A percentile compares a stretch with the other conserved stretches of the same genome.
Conservation (phyloP, 2,888 invertebrate species). For the Eustalomyia histrio region DNA sequence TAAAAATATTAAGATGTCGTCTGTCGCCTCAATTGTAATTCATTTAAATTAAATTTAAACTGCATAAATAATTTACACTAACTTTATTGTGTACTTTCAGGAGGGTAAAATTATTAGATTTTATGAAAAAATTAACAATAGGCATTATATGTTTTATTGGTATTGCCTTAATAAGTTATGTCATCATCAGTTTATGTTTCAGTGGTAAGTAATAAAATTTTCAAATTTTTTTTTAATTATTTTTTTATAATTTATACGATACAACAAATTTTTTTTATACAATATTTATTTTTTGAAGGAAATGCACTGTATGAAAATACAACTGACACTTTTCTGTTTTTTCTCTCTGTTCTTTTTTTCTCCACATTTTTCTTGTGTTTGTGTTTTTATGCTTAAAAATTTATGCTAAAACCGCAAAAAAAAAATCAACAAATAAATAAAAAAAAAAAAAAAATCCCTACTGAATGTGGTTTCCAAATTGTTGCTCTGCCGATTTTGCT, state of each 20-base stretch:
- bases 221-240: background rate
- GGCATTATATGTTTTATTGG: constrained; percentile 77
- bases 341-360: constrained; percentile 52
- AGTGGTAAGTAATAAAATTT: constrained; percentile 73
- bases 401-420: constrained; percentile 50
- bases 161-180: constrained; percentile 76
- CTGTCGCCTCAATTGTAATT: too few species aligned
- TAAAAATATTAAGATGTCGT: too few species aligned
- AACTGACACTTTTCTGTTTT: constrained; percentile 62
- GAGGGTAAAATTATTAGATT: constrained; percentile 75
- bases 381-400: constrained; percentile 45
- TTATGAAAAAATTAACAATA: constrained; percentile 78
- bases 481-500: constrained; percentile 26
- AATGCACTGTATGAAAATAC: constrained; percentile 52
- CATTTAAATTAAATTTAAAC: background rate
- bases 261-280: background rate
- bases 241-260: background rate
- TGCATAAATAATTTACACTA: background rate
- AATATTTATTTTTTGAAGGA: constrained; percentile 36
- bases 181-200: constrained; percentile 77
- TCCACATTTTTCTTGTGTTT: constrained; percentile 46
- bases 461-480: constrained; percentile 33
- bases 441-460: background rate
- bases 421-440: constrained; percentile 6
- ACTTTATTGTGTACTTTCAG: constrained; percentile 67